Conservation (phyloP, 2,113 vertebrate genomes). For the Aspidoscelis tigris region DNA sequence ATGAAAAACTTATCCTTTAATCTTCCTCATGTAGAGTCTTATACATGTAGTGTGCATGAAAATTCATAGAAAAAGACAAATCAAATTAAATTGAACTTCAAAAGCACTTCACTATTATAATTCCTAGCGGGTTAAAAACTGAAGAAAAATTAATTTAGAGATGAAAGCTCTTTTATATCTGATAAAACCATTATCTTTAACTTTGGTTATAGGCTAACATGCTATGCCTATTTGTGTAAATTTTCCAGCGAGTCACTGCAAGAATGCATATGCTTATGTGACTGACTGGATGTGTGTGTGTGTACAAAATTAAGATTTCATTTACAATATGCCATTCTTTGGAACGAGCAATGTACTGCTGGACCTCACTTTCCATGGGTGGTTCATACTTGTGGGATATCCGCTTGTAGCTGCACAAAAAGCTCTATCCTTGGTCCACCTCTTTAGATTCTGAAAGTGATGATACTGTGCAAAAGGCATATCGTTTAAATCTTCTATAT, state of each 20-base stretch:
- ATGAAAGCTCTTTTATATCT: constrained; percentile 8
- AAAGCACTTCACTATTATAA: constrained; percentile 17
- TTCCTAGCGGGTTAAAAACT: not conserved
- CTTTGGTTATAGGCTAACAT: not conserved
- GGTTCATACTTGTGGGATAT: too few relatives aligned
- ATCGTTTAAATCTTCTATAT: too few relatives aligned
- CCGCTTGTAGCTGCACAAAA: too few relatives aligned
- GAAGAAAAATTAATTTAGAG: constrained; percentile 17
- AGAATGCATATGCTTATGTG: not conserved
- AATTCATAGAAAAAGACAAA: constrained; percentile 25
- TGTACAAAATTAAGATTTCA: not conserved
- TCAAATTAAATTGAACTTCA: constrained; percentile 14
- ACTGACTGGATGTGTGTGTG: not conserved
- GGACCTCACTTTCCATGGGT: too few relatives aligned
- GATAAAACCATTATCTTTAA: not conserved
- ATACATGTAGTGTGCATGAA: constrained; percentile 4
- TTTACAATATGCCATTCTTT: too few relatives aligned
- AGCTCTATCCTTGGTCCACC: too few relatives aligned
- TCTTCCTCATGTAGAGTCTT: constrained; percentile 17
- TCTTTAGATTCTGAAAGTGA: too few relatives aligned
- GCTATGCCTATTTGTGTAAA: not conserved
- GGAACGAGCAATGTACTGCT: too few relatives aligned
- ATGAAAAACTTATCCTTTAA: constrained; percentile 28
- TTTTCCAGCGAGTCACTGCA: constrained; percentile 14
- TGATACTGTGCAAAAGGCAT: too few relatives aligned